These are phyloP conservation scores for Colletes latitarsis DNA, from an alignment of 1,140 invertebrate genomes.

Conservation along the genomic window DNA sequence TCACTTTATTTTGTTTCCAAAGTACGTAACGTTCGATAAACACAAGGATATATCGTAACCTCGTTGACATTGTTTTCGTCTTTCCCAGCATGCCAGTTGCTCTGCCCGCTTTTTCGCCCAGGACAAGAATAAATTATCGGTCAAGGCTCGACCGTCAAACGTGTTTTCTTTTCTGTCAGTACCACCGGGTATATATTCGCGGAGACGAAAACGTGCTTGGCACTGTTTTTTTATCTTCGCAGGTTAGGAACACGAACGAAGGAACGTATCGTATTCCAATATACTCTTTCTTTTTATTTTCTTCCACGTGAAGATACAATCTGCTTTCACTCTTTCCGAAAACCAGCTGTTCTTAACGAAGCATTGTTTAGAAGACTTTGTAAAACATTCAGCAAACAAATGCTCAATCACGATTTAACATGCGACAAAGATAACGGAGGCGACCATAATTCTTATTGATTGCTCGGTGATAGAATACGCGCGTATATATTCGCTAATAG, in stretches of 20 bases:
- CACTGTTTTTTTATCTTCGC: slow-evolving; percentile 53
- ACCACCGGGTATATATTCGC: not conserved
- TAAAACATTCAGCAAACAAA: not conserved
- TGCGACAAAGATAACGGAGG: not conserved
- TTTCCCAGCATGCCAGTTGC: slow-evolving; percentile 64
- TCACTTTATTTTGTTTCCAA: slow-evolving; percentile 76
- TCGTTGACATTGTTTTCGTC: slow-evolving; percentile 58
- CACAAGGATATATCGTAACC: slow-evolving; percentile 52
- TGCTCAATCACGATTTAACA: not conserved
- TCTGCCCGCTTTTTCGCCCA: not conserved
- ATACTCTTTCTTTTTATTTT: not conserved
- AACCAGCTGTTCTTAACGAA: not conserved
- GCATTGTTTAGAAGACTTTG: not conserved
- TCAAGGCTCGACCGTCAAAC: not conserved
- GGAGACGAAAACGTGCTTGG: slow-evolving; percentile 53
- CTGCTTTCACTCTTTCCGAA: not conserved
- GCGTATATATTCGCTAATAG: no score
- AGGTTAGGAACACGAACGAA: slow-evolving; percentile 63
- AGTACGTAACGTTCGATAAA: slow-evolving; percentile 71
- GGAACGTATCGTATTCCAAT: not conserved
- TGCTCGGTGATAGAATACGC: no score
- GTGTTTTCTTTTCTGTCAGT: not conserved
- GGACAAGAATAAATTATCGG: not conserved
- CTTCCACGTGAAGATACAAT: not conserved
- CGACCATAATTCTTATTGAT: no score